phyloP scores from a whole-genome alignment of 2,797 vertebrate genomes.

The Carapus acus region DNA sequence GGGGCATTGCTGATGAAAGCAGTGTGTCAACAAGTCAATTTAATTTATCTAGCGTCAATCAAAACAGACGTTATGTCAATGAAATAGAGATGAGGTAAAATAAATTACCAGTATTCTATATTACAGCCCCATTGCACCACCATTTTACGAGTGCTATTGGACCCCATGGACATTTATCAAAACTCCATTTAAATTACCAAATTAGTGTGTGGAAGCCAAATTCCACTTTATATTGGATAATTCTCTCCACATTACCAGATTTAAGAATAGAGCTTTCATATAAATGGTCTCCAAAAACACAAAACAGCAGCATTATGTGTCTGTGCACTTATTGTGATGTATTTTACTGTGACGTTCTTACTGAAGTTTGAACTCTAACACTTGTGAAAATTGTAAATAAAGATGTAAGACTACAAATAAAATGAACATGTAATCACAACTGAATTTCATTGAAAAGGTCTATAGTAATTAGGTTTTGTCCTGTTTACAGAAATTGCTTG shows the following conservation, averaged over 20 bases:
- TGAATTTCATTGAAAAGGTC: too few relatives aligned
- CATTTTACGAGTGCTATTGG: slow-evolving; percentile 18
- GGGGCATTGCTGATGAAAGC: too few relatives aligned
- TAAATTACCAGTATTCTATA: not conserved
- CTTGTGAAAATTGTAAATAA: not conserved
- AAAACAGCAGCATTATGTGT: too few relatives aligned
- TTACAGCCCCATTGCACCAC: not conserved
- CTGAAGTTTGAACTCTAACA: not conserved
- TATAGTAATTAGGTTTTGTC: too few relatives aligned
- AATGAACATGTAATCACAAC: too few relatives aligned
- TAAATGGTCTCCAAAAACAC: too few relatives aligned
- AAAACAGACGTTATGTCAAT: too few relatives aligned
- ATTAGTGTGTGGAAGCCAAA: not conserved
- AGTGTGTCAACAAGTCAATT: too few relatives aligned
- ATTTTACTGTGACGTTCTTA: not conserved
- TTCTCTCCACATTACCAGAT: too few relatives aligned
- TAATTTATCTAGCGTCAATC: too few relatives aligned
- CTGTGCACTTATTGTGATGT: not conserved
- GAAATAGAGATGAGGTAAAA: not conserved
- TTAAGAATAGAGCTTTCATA: not conserved
- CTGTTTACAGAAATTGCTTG: too few relatives aligned
- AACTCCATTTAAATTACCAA: not conserved
- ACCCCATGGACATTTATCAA: not conserved
- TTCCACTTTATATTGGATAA: too few relatives aligned
- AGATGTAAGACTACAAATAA: slow-evolving; percentile 1